Evolutionary conservation across 2,888 invertebrate genomes (phyloP).

Genomic region (Mythimna pallens): DNA sequence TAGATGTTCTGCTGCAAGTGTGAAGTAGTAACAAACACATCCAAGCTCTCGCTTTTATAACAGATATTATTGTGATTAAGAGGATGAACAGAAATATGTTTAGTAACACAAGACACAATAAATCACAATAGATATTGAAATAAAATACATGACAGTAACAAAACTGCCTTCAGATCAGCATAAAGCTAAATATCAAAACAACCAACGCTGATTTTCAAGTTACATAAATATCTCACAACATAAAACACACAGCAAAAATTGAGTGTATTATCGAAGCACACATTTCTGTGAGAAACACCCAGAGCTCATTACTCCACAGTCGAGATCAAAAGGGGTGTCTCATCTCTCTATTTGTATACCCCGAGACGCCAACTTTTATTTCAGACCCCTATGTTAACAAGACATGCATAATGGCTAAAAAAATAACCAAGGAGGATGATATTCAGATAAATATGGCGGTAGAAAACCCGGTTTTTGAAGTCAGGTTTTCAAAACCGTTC

Average conservation of each 20-base stretch:
- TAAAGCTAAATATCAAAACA: constrained; percentile 3
- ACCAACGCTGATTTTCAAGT: constrained; percentile 1
- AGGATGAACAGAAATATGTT: too few species aligned
- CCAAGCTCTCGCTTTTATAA: too few species aligned
- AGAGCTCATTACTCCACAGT: constrained; percentile 74
- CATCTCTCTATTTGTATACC: constrained; percentile 74
- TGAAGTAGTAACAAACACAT: too few species aligned
- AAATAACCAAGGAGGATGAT: constrained; percentile 51
- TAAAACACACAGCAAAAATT: constrained; percentile 55
- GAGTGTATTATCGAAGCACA: constrained; percentile 56
- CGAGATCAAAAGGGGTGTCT: constrained; percentile 74
- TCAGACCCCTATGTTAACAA: constrained; percentile 65
- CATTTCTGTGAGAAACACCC: constrained; percentile 36
- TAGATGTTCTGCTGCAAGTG: too few species aligned
- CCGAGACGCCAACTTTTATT: constrained; percentile 62
- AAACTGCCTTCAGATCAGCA: not conserved
- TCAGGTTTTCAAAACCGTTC: constrained; percentile 32
- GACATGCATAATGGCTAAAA: constrained; percentile 65
- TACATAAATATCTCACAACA: constrained; percentile 20
- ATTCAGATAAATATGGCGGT: constrained; percentile 43
- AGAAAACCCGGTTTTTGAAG: constrained; percentile 26
- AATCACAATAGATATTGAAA: not conserved
- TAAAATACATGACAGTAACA: not conserved
- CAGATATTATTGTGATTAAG: too few species aligned
- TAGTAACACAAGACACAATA: too few species aligned